Percentiles rank a stretch among this genome's conserved stretches.
These are phyloP conservation scores for Haplotaxodon microlepis DNA, from an alignment of 2,113 vertebrate species.

Conservation along the genomic window DNA sequence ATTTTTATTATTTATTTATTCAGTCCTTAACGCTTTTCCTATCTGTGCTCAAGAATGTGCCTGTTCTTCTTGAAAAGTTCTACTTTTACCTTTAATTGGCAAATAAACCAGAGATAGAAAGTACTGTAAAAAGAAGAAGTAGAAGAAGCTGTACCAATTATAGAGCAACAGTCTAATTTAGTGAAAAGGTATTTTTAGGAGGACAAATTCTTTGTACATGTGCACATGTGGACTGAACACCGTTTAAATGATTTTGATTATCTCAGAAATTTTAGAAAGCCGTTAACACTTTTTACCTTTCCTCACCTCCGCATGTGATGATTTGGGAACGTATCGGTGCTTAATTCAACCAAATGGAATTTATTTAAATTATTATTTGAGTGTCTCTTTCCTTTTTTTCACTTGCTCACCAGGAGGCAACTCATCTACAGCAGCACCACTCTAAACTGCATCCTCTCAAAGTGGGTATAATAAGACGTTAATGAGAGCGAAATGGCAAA, in stretches of 20 bases:
- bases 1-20: not conserved
- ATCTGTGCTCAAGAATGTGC: not conserved
- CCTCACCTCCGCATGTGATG: not conserved
- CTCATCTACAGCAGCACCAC: not conserved
- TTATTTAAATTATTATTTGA: not conserved
- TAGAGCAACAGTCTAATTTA: not conserved
- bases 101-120: not conserved
- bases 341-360: not conserved
- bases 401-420: not conserved
- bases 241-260: not conserved
- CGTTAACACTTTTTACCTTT: not conserved
- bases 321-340: not conserved
- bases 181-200: not conserved
- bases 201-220: not conserved
- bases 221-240: not conserved
- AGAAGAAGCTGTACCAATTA: not conserved
- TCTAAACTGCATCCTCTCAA: not conserved
- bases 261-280: not conserved
- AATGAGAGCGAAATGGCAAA: slow-evolving; percentile 16
- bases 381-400: not conserved
- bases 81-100: not conserved
- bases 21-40: not conserved
- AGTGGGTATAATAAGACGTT: slow-evolving; percentile 10
- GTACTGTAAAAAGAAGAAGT: not conserved
- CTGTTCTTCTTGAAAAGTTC: not conserved